Base-by-base conservation (phyloP, 2,797 vertebrate genomes). In the Coreius guichenoti region DNA sequence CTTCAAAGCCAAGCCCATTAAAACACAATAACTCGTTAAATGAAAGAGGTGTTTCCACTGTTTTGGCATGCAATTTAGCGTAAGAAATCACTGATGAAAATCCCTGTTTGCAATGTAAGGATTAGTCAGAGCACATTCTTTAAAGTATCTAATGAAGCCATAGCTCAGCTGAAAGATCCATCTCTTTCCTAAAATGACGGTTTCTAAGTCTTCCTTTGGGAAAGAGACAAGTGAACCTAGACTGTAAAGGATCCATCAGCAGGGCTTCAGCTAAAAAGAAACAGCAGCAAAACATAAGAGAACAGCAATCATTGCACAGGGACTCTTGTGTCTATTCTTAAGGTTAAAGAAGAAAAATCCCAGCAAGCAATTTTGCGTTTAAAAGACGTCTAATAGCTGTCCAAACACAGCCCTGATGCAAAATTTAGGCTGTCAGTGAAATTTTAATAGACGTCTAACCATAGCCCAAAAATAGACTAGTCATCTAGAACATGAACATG, bases 11-110 rank as follows among this genome's bases (percentile, higher is more conserved):
- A 70, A 82, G 80, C 76, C 65, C 82, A 84, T 82, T 87, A 84
- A 76, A 83, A 78, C 23, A 85, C 83, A 85, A 84, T 73, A 79
- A 75, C 73, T 82, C 56, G 36, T 86, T 87, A 86, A 76, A 82
- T 86, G 39, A 81, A 87, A 81, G n/a, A 54, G 45, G 26, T 47
- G 72, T n/a, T 84, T 67, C 26, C 29, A 49, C 65, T 84, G 78
- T 83, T 84, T 84, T 82, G 54, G 47, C 61, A 79, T 29, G 61
- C 83, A 77, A 76, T 58, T 86, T 84, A 81, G 63, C 13, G 4
- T 61, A 45, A 51, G 26, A 76, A 82, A 86, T 67, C 54, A 36
- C 67, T 84, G 85, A 82, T 43, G 67, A 83, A 75, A 89, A 86
- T 84, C 82, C 65, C 79, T 73, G 8, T 68, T 43, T 78, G 36